phyloP scores from a whole-genome alignment of 2,113 vertebrate genomes.

The Callipepla californica region DNA sequence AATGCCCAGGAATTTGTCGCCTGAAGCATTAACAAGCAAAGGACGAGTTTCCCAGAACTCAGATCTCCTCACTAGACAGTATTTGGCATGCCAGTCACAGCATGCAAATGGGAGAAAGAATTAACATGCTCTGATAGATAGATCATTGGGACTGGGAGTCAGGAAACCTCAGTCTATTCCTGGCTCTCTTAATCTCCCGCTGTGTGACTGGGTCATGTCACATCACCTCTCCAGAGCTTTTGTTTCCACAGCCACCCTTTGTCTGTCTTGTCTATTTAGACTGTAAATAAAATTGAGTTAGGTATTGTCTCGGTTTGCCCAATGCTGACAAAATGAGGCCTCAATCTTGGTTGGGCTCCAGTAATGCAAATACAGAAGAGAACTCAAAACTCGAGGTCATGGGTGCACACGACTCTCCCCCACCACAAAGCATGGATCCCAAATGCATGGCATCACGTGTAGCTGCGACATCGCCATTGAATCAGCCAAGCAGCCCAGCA shows the following conservation, averaged over 20 bases:
- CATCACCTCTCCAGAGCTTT: constrained; percentile 60
- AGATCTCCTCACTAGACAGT: neutral
- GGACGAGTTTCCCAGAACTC: neutral
- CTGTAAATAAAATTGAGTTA: constrained; percentile 70
- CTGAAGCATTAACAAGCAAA: constrained; percentile 2
- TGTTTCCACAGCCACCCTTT: constrained; percentile 67
- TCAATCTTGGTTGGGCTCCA: constrained; percentile 16
- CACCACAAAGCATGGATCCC: neutral
- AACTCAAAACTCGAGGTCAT: constrained; percentile 34
- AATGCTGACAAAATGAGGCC: constrained; percentile 7
- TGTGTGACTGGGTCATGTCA: constrained; percentile 68
- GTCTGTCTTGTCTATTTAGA: constrained; percentile 63
- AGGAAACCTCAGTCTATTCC: constrained; percentile 45
- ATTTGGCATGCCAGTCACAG: constrained; percentile 16
- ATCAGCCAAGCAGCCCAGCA: neutral
- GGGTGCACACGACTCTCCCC: neutral
- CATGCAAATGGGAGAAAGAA: neutral
- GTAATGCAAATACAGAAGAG: constrained; percentile 43
- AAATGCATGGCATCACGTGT: fast-evolving
- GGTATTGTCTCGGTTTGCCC: constrained; percentile 43
- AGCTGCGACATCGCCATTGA: neutral
- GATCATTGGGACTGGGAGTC: constrained; percentile 25
- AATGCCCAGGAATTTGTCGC: neutral
- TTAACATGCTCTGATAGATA: constrained; percentile 3
- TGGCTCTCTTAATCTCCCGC: constrained; percentile 48